phyloP scores from a whole-genome alignment of 1,140 invertebrate genomes.

The Bactericera cockerelli region DNA sequence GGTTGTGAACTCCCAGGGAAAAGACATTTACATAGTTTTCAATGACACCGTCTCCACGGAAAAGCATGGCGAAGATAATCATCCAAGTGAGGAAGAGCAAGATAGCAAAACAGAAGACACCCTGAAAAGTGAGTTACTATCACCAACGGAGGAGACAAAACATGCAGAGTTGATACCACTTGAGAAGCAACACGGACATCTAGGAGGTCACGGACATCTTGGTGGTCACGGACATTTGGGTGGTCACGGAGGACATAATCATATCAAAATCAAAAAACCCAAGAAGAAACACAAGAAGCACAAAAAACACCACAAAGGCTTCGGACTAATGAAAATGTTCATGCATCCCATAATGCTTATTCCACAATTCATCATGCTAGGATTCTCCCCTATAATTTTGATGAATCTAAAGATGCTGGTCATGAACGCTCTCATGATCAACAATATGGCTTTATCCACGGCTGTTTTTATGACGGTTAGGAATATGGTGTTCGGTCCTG shows the following conservation, averaged over 20 bases:
- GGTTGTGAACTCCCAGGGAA: background rate
- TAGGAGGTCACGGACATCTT: background rate
- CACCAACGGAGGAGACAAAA: background rate
- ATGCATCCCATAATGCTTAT: conserved; percentile 20
- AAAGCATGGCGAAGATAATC: background rate
- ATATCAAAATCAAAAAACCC: background rate
- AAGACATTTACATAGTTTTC: conserved; percentile 7
- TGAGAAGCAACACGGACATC: background rate
- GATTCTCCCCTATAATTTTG: conserved; percentile 22
- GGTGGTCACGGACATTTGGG: background rate
- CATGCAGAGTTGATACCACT: background rate
- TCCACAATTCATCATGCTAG: conserved; percentile 19
- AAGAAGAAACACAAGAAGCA: conserved; percentile 1
- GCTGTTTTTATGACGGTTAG: conserved; percentile 23
- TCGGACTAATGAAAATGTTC: conserved; percentile 15
- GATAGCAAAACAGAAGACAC: background rate
- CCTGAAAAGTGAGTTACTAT: background rate
- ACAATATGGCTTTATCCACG: conserved; percentile 23
- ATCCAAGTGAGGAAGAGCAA: background rate
- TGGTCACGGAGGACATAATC: background rate
- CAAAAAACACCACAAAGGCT: background rate
- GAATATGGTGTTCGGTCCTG: conserved; percentile 24
- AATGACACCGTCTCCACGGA: background rate
- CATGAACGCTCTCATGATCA: conserved; percentile 24
- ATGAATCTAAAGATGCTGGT: conserved; percentile 24